Evolutionary conservation across 2,888 invertebrate species (phyloP).

Genomic region (Clepsis dumicolana): DNA sequence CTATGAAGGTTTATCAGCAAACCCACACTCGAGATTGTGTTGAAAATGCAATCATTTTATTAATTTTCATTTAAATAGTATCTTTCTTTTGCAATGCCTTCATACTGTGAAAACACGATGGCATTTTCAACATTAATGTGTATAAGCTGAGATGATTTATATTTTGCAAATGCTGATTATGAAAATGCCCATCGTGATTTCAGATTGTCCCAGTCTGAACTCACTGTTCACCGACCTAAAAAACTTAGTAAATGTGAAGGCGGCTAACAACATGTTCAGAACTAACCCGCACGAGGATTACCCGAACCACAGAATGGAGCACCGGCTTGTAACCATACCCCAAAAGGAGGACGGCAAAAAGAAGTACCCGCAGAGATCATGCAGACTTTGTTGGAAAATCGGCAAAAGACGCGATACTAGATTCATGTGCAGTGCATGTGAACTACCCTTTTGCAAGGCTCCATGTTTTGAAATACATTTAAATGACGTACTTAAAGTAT

Average conservation of each 20-base stretch:
- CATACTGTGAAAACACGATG: conserved; percentile 83
- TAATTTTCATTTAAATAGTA: conserved; percentile 70
- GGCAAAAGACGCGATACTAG: conserved; percentile 80
- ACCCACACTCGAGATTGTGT: conserved; percentile 74
- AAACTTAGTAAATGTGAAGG: conserved; percentile 83
- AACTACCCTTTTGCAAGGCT: conserved; percentile 81
- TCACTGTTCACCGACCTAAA: conserved; percentile 83
- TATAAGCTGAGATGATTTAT: conserved; percentile 52
- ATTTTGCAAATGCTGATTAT: conserved; percentile 59
- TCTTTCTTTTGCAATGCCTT: conserved; percentile 76
- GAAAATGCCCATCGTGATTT: conserved; percentile 86
- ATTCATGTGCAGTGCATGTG: conserved; percentile 82
- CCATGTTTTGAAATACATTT: conserved; percentile 83
- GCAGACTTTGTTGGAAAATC: conserved; percentile 82
- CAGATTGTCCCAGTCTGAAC: conserved; percentile 82
- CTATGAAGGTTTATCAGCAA: conserved; percentile 50
- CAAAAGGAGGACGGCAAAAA: conserved; percentile 85
- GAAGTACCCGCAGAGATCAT: conserved; percentile 84
- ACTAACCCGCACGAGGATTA: conserved; percentile 67
- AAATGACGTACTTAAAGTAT: conserved; percentile 78
- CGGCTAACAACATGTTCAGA: conserved; percentile 69
- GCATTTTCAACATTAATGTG: conserved; percentile 82
- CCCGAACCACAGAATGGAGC: conserved; percentile 67
- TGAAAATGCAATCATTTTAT: conserved; percentile 84
- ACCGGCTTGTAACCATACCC: conserved; percentile 81